Conservation (phyloP, 2,888 invertebrate species). For the Perdita meconis region DNA sequence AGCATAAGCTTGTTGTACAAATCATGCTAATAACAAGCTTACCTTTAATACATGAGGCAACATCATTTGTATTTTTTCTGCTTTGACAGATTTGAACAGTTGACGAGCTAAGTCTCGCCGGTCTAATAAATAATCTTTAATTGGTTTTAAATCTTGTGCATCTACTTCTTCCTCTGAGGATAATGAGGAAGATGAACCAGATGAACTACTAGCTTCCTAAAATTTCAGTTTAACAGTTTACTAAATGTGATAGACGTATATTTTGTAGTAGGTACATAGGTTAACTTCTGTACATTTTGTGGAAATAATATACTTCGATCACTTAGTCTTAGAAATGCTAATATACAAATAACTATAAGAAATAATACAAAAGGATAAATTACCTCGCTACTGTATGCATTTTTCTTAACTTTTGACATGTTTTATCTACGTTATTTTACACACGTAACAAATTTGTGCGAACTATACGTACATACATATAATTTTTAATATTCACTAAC, state of each 20-base stretch:
- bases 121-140: conserved; percentile 80
- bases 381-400: conserved; percentile 55
- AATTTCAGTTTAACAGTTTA: conserved; percentile 6
- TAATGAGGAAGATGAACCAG: conserved; percentile 84
- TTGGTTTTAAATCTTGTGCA: conserved; percentile 79
- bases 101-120: conserved; percentile 79
- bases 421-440: neutral
- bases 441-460: conserved; percentile 4
- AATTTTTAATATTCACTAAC: neutral
- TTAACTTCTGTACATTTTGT: neutral
- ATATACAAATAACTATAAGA: neutral
- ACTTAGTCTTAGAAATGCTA: neutral
- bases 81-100: conserved; percentile 81
- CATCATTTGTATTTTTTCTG: conserved; percentile 82
- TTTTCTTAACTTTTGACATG: conserved; percentile 52
- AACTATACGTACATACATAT: neutral
- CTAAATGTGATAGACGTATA: neutral
- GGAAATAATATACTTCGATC: neutral
- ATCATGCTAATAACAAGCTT: conserved; percentile 2
- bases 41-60: conserved; percentile 81
- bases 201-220: conserved; percentile 63
- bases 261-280: neutral
- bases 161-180: conserved; percentile 80
- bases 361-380: conserved; percentile 1
- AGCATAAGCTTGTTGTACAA: too few relatives aligned